Evolutionary conservation across 2,113 vertebrate species (phyloP).

Genomic region (Scomber colias): DNA sequence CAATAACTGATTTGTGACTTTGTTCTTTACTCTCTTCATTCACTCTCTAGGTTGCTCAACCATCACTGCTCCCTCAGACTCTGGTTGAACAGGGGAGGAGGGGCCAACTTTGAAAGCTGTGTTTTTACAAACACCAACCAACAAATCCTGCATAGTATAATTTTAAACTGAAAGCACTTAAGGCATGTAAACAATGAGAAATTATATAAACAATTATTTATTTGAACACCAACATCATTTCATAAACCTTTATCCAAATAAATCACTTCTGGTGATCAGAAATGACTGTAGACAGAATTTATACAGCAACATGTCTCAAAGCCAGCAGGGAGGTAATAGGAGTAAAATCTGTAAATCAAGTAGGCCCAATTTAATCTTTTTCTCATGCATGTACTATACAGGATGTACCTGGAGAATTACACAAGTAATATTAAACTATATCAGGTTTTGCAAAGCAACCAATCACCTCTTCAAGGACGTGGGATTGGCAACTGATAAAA

Average conservation of each 20-base stretch:
- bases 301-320: neutral
- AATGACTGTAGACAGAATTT: too few relatives aligned
- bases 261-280: neutral
- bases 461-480: conserved; percentile 13
- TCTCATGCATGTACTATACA: neutral
- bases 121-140: too few relatives aligned
- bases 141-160: too few relatives aligned
- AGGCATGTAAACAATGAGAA: too few relatives aligned
- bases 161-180: neutral
- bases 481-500: conserved; percentile 14
- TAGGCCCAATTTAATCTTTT: neutral
- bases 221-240: neutral
- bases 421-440: conserved; percentile 5
- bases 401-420: neutral
- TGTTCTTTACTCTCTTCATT: too few relatives aligned
- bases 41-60: too few relatives aligned
- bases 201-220: neutral
- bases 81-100: too few relatives aligned
- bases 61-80: too few relatives aligned
- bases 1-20: too few relatives aligned
- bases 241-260: neutral
- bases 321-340: neutral
- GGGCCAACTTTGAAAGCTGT: too few relatives aligned
- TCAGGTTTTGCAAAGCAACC: conserved; percentile 6
- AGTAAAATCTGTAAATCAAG: conserved; percentile 1